phyloP scores from a whole-genome alignment of 2,113 vertebrate species.

The Spea bombifrons region DNA sequence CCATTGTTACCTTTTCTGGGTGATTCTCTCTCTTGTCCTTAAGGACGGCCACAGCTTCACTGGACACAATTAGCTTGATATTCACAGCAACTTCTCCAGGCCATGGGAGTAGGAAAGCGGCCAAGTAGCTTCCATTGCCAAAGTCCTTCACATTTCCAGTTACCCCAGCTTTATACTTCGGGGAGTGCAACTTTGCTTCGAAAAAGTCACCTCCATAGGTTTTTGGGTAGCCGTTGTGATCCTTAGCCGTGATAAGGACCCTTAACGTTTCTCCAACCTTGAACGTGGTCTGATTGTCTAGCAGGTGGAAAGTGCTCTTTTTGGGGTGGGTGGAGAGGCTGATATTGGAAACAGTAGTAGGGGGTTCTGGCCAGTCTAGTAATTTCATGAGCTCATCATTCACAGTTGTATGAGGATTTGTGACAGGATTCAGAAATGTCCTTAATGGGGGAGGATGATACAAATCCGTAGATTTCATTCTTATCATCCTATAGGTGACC shows the following conservation, averaged over 20 bases:
- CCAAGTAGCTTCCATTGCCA: conserved; percentile 1
- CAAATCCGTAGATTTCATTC: neutral
- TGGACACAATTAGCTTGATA: neutral
- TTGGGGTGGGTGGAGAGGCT: neutral
- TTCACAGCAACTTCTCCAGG: neutral
- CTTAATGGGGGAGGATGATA: neutral
- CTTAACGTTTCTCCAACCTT: neutral
- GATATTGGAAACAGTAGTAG: too few species aligned
- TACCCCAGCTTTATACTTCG: conserved; percentile 4
- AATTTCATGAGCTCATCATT: neutral
- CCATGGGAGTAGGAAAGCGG: conserved; percentile 3
- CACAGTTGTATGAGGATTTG: neutral
- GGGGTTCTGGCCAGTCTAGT: neutral
- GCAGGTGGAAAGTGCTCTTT: neutral
- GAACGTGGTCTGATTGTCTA: neutral
- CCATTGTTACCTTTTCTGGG: neutral
- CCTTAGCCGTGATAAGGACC: neutral
- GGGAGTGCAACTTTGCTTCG: conserved; percentile 14
- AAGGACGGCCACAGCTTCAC: neutral
- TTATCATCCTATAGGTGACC: neutral
- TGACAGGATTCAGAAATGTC: neutral
- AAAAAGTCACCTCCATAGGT: neutral
- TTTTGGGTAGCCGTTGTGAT: neutral
- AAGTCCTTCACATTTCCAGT: neutral
- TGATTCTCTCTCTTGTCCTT: neutral